Percentiles rank a stretch among this genome's conserved stretches.
These are phyloP conservation scores for Diarsia brunnea DNA, from an alignment of 2,888 invertebrate species.

Conservation along the genomic window DNA sequence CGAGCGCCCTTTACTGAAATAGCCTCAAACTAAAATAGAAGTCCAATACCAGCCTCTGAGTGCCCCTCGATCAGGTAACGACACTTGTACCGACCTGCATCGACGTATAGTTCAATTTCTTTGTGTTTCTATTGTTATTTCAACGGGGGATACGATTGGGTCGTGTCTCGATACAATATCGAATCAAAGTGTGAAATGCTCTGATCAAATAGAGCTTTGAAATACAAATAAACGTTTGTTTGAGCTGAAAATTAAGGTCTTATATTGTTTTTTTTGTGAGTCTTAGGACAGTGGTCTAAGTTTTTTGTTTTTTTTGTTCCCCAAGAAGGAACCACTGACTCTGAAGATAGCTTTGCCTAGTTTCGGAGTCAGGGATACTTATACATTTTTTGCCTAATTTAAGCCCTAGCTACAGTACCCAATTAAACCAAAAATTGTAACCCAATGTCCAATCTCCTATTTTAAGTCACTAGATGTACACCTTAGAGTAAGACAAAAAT, in stretches of 20 bases:
- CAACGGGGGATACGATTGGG: conserved; percentile 65
- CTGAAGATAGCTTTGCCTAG: no score
- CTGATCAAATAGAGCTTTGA: conserved; percentile 13
- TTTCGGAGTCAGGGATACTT: no score
- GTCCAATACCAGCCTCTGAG: conserved; percentile 66
- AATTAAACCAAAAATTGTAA: no score
- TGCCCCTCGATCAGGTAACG: conserved; percentile 58
- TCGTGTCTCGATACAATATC: conserved; percentile 47
- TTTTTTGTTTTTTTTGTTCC: no score
- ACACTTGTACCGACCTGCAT: conserved; percentile 57
- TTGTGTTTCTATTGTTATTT: conserved; percentile 62
- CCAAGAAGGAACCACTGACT: no score
- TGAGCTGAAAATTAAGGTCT: not conserved
- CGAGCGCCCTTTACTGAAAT: conserved; percentile 68
- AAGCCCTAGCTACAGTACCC: no score
- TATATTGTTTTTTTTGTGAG: not conserved
- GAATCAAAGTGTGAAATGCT: conserved; percentile 34
- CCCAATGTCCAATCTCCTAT: no score
- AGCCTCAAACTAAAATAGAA: conserved; percentile 71
- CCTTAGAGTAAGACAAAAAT: no score
- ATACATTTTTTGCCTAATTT: no score
- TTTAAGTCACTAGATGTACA: no score
- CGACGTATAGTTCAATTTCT: conserved; percentile 29
- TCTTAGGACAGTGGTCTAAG: not conserved
- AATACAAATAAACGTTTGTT: conserved; percentile 7